Percentiles rank a stretch among this genome's conserved stretches.
These are phyloP conservation scores for Phalanger gymnotis DNA, from an alignment of 2,797 vertebrate genomes.

Conservation along the genomic window DNA sequence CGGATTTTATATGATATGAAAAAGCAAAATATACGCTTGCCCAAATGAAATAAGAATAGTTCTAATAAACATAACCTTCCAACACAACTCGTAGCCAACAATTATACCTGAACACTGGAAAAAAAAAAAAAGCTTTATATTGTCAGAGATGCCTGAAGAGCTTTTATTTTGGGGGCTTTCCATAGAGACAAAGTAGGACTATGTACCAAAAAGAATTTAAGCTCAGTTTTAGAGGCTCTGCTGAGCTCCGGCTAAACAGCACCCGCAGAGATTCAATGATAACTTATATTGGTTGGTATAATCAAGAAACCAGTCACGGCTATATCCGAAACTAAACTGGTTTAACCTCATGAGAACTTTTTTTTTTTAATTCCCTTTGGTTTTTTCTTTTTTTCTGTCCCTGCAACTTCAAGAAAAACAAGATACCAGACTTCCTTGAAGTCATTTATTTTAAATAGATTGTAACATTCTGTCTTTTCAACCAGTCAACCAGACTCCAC, in stretches of 20 bases:
- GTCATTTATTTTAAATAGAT: slow-evolving; percentile 54
- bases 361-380: slow-evolving; percentile 1
- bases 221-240: slow-evolving; percentile 41
- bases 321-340: slow-evolving; percentile 47
- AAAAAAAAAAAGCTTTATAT: background rate
- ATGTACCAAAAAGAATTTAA: slow-evolving; percentile 2
- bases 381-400: slow-evolving; percentile 32
- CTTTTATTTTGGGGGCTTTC: slow-evolving; percentile 43
- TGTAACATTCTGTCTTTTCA: background rate
- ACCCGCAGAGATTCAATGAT: slow-evolving; percentile 17
- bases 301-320: slow-evolving; percentile 41
- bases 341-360: slow-evolving; percentile 31
- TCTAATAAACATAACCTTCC: background rate
- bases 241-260: slow-evolving; percentile 26
- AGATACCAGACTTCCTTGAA: slow-evolving; percentile 42
- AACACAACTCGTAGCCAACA: slow-evolving; percentile 30
- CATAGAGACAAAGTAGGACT: background rate
- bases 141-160: slow-evolving; percentile 16
- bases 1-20: slow-evolving; percentile 1
- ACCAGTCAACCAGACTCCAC: background rate
- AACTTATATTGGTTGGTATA: slow-evolving; percentile 41
- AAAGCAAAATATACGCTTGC: slow-evolving; percentile 21
- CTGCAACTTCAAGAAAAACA: background rate
- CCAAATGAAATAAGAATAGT: background rate
- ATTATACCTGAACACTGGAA: background rate